Base-by-base conservation (phyloP, 1,140 invertebrate species). In the Nephotettix cincticeps region DNA sequence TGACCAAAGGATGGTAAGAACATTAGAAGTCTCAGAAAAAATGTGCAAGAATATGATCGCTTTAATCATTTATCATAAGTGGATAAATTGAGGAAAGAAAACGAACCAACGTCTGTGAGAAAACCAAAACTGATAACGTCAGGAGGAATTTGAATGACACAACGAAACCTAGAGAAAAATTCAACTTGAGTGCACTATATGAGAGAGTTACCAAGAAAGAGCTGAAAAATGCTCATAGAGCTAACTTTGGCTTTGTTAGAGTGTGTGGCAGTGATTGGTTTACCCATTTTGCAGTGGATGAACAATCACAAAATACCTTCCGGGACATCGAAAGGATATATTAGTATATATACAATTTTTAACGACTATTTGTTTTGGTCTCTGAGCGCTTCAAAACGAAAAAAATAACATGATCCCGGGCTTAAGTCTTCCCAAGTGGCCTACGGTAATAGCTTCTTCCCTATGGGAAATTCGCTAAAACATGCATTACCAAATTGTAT, bases 221-320 rank as follows among this genome's bases (percentile, higher is more conserved):
- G 29, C 25, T 54, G 13, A 13, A 28, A 1, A 65, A 40, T 21
- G 68, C 43, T 56, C 68, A 69, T 36, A 51, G 45, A 54, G 51
- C 68, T 23, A 27, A 69, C 28, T 9, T 2, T 56, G 19, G 51
- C 29, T 1, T n/a, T 69, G 17, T 21, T 69, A 2, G 68, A 69
- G 27, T 69, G 68, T 56, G 45, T 69, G 3, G 27, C 51, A 19
- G 23, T 19, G 6, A 29, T 69, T 1, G 68, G 68, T 9, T 27
- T 28, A 28, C 19, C 14, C 6, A 25, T 69, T 23, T 30, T 69
- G n/a, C 25, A 69, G 11, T 69, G 29, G 28, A 17, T 69, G 45
- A 47, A 69, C 36, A 9, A 29, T 19, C 54, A 69, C 28, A 54
- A 54, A 19, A 32, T 51, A 28, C 51, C 51, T 2, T 69, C 56